Evolutionary conservation across 1,140 invertebrate genomes (phyloP).

Genomic region (Drosophila yakuba): DNA sequence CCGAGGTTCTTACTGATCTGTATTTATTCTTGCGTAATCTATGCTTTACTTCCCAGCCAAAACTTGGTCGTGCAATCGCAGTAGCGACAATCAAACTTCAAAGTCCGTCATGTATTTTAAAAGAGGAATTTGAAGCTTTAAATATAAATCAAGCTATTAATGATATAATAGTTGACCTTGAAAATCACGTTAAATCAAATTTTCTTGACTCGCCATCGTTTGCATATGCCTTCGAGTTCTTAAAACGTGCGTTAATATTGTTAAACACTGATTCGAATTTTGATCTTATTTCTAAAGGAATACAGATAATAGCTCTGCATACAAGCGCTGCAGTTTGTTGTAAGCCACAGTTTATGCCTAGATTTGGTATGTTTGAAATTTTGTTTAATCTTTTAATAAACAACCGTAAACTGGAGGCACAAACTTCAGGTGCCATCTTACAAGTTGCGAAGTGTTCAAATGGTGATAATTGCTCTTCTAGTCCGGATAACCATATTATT

Average conservation of each 20-base stretch:
- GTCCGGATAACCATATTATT: conserved; percentile 90
- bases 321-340: conserved; percentile 84
- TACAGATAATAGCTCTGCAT: conserved; percentile 89
- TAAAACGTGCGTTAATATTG: conserved; percentile 88
- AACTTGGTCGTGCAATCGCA: conserved; percentile 85
- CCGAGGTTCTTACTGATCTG: conserved; percentile 87
- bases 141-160: conserved; percentile 67
- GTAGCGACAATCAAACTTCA: conserved; percentile 89
- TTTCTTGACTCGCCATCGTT: conserved; percentile 88
- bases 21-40: conserved; percentile 86
- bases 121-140: conserved; percentile 91
- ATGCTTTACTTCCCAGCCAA: conserved; percentile 46
- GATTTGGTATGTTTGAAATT: conserved; percentile 91
- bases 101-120: conserved; percentile 92
- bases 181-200: conserved; percentile 41
- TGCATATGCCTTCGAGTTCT: conserved; percentile 92
- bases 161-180: conserved; percentile 17
- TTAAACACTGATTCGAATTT: conserved; percentile 86
- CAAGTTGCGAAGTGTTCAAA: conserved; percentile 91
- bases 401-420: conserved; percentile 90
- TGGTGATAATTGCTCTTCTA: conserved; percentile 87
- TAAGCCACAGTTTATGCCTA: conserved; percentile 91
- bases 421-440: conserved; percentile 90
- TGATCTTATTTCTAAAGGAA: conserved; percentile 86
- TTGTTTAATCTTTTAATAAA: conserved; percentile 92